Percentiles rank a stretch among this genome's conserved stretches.
These are phyloP conservation scores for Dynastes maya DNA, from an alignment of 2,888 invertebrate genomes.

Conservation along the genomic window DNA sequence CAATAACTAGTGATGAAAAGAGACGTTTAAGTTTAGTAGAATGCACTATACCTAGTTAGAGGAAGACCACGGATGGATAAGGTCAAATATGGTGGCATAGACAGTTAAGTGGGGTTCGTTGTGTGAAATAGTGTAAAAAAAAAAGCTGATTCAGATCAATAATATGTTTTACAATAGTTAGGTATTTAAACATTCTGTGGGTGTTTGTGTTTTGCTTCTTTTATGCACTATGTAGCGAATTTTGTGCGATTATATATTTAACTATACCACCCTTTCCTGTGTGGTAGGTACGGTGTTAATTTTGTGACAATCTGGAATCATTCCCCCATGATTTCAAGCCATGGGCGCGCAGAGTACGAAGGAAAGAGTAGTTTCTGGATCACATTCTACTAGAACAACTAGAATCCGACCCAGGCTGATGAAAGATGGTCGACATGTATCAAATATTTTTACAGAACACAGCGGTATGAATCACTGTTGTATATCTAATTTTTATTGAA, in stretches of 20 bases:
- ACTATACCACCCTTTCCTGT: slow-evolving; percentile 64
- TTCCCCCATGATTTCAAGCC: slow-evolving; percentile 71
- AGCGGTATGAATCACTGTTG: slow-evolving; percentile 80
- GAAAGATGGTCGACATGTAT: slow-evolving; percentile 89
- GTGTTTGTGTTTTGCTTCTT: slow-evolving; percentile 55
- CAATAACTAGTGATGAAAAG: slow-evolving; percentile 72
- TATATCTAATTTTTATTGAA: slow-evolving; percentile 18
- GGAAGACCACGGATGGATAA: slow-evolving; percentile 48
- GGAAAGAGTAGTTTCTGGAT: slow-evolving; percentile 85
- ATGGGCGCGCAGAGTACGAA: slow-evolving; percentile 97
- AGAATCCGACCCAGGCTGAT: slow-evolving; percentile 82
- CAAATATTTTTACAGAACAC: slow-evolving; percentile 95
- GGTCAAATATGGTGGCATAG: slow-evolving; percentile 66
- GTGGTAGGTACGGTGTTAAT: slow-evolving; percentile 62
- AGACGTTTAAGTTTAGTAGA: slow-evolving; percentile 4
- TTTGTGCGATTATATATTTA: slow-evolving; percentile 53
- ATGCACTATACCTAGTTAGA: slow-evolving; percentile 26
- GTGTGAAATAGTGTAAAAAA: slow-evolving; percentile 60
- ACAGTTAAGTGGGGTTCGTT: slow-evolving; percentile 68
- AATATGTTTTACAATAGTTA: slow-evolving; percentile 59
- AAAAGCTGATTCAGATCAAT: slow-evolving; percentile 62
- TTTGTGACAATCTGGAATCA: slow-evolving; percentile 67
- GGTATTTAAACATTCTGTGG: slow-evolving; percentile 43
- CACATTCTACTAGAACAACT: slow-evolving; percentile 81
- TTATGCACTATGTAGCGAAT: slow-evolving; percentile 60